These are phyloP conservation scores for Leucoptera coffeella DNA, from an alignment of 2,888 invertebrate genomes.

Conservation along the genomic window DNA sequence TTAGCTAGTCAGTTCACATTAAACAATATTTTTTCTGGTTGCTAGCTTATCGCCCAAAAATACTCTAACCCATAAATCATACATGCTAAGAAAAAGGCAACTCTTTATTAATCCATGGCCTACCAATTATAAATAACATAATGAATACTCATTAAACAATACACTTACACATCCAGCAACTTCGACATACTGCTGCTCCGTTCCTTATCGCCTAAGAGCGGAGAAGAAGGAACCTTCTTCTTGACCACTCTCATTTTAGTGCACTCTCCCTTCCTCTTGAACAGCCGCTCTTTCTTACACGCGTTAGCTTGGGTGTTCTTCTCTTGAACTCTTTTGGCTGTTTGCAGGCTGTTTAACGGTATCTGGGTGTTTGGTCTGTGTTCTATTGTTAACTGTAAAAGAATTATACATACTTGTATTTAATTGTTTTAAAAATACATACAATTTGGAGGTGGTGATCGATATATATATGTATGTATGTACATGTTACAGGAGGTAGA, in stretches of 20 bases:
- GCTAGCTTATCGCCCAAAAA: too few species aligned
- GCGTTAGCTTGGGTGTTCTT: not conserved
- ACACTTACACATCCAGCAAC: constrained; percentile 62
- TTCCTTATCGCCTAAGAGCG: constrained; percentile 64
- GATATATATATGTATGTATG: too few species aligned
- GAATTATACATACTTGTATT: too few species aligned
- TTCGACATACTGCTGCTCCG: constrained; percentile 83
- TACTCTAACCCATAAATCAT: not conserved
- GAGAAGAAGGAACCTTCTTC: constrained; percentile 24
- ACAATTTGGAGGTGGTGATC: too few species aligned
- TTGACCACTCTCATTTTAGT: constrained; percentile 23
- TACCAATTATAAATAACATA: too few species aligned
- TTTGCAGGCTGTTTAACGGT: too few species aligned
- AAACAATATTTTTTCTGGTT: not conserved
- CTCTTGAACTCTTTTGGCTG: not conserved
- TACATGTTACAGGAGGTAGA: not conserved
- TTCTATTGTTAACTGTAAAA: constrained; percentile 73
- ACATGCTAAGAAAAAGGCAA: too few species aligned
- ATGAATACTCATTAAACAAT: too few species aligned
- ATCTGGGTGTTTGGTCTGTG: constrained; percentile 78
- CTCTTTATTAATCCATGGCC: too few species aligned
- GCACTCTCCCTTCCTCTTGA: constrained; percentile 37
- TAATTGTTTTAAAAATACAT: too few species aligned
- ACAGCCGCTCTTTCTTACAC: constrained; percentile 33
- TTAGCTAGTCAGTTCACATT: too few species aligned